phyloP scores from a whole-genome alignment of 2,888 invertebrate species.

The Pedicia rivosa region DNA sequence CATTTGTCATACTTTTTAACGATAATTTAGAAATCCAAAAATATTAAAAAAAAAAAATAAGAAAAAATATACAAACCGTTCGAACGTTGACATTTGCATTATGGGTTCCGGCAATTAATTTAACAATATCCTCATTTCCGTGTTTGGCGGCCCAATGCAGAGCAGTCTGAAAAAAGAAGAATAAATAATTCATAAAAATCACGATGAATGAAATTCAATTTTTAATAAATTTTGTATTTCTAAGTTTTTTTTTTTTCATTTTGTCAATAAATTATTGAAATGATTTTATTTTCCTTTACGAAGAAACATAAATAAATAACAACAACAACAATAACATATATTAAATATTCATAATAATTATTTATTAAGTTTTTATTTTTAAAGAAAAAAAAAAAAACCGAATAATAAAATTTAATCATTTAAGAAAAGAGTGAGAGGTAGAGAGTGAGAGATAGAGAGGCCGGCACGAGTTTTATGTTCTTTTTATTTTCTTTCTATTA shows the following conservation, averaged over 20 bases:
- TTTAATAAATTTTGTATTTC: too few species aligned
- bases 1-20: too few species aligned
- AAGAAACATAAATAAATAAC: not conserved
- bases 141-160: conserved; percentile 95
- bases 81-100: conserved; percentile 71
- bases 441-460: too few species aligned
- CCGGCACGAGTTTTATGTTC: conserved; percentile 3
- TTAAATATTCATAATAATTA: not conserved
- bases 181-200: conserved; percentile 1
- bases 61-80: conserved; percentile 49
- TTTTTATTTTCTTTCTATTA: not conserved
- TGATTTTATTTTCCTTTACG: too few species aligned
- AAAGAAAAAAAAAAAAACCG: not conserved
- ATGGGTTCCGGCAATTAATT: conserved; percentile 78
- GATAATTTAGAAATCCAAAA: conserved; percentile 1
- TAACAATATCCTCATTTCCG: conserved; percentile 79
- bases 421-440: too few species aligned
- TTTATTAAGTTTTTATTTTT: not conserved
- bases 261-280: not conserved
- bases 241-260: not conserved
- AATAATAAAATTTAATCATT: not conserved
- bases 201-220: not conserved
- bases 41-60: conserved; percentile 7
- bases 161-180: conserved; percentile 58
- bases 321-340: not conserved